Evolutionary conservation across 2,797 vertebrate species (phyloP).

Genomic region (Somateria mollissima): DNA sequence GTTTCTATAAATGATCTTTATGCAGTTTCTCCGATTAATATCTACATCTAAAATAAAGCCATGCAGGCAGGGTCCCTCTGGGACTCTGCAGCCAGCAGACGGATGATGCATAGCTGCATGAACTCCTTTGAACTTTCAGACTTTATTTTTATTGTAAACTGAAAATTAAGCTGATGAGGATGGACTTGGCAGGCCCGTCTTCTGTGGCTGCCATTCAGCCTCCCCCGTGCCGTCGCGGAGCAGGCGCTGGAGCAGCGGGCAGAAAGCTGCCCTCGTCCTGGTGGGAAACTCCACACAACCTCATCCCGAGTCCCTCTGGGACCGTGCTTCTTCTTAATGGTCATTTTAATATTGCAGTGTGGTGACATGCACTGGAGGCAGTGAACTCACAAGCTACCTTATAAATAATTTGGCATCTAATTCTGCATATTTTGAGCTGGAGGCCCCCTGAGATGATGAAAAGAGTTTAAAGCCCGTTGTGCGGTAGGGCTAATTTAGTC

Average conservation of each 20-base stretch:
- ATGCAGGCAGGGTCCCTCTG: conserved; percentile 1
- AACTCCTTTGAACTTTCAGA: conserved; percentile 60
- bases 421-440: conserved; percentile 66
- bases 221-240: neutral
- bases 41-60: conserved; percentile 65
- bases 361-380: conserved; percentile 64
- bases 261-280: neutral
- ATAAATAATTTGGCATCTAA: conserved; percentile 71
- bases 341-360: conserved; percentile 71
- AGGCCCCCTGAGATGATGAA: conserved; percentile 49
- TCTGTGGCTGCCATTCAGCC: neutral
- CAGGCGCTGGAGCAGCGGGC: neutral
- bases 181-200: neutral
- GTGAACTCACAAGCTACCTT: conserved; percentile 62
- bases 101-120: conserved; percentile 41
- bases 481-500: conserved; percentile 46
- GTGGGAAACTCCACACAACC: conserved; percentile 21
- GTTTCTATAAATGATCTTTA: conserved; percentile 55
- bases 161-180: neutral
- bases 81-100: conserved; percentile 48
- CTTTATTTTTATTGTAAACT: conserved; percentile 42
- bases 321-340: conserved; percentile 64
- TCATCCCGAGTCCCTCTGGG: conserved; percentile 36
- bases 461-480: conserved; percentile 44
- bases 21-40: conserved; percentile 55